A percentile compares a stretch with the other conserved stretches of the same genome.
Evolutionary conservation across 1,140 invertebrate species (phyloP).

Genomic region (honey bee (Apis mellifera)): Amel_HAv3.1 CM009942.2:9422001-9422500

Average conservation of each 20-base stretch:
- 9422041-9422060: background rate
- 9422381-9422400: background rate
- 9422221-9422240: no score
- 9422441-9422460: conserved; percentile 40
- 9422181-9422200: no score
- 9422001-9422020: conserved; percentile 37
- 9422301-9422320: background rate
- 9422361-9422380: conserved; percentile 33
- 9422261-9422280: background rate
- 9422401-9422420: conserved; percentile 65
- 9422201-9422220: no score
- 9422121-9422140: background rate
- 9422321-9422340: conserved; percentile 3
- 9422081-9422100: background rate
- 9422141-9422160: no score
- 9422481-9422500: conserved; percentile 46
- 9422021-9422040: background rate
- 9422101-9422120: no score
- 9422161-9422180: no score
- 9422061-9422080: no score
- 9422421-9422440: conserved; percentile 40
- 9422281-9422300: background rate
- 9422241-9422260: background rate
- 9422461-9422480: conserved; percentile 41
- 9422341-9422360: conserved; percentile 12